Evolutionary conservation across 37 sponge, comb jelly and placozoan species (phyloP), one percentile per base, ranked within the genome.

Genomic region (Geodia barretti): DNA sequence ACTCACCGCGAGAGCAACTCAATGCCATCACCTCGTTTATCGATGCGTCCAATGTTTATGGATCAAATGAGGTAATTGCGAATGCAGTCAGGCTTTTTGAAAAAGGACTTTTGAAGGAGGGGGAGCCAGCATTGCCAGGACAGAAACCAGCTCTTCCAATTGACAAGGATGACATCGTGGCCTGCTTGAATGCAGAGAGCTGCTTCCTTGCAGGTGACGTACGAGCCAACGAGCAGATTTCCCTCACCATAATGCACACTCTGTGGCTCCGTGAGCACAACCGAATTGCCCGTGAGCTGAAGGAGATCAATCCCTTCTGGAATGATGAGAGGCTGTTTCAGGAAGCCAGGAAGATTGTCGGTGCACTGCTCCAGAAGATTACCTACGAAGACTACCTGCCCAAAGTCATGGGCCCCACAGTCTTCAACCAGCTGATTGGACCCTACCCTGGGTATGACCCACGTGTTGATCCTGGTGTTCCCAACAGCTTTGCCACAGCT

Each of bases 211-310:
- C 91, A 8, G 98, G 98, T 26, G 98, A 97, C 37, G 64, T 82
- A 9, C 85, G 98, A 19, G 85, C 81, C 62, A 97, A 95, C 71
- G 98, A 97, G 60, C 98, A 97, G 74, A 54, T 90, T 35, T 82
- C 83, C 40, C 83, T 97, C 21, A 89, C 89, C 28, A 73, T 90
- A 17, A 92, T 98, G 97, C 99, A 98, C 84, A 98, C 97, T 24
- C 75, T 98, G 24, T 98, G 91, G 89, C 43, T 98, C 39, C 42
- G 99, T 62, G 95, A 98, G 60, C 99, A 98, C 88, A 98, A 98
- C 71, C 72, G 97, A 62, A 88, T 94, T 66, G 99, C 93, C 43
- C 41, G 59, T 7, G 41, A 39, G 36, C 79, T 98, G 62, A 76
- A 70, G 0, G 38, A 33, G 25, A 41, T 98, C 59, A 94, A 96